Base-by-base conservation (phyloP, 2,888 invertebrate species). In the Didymodactylos carnosus region DNA sequence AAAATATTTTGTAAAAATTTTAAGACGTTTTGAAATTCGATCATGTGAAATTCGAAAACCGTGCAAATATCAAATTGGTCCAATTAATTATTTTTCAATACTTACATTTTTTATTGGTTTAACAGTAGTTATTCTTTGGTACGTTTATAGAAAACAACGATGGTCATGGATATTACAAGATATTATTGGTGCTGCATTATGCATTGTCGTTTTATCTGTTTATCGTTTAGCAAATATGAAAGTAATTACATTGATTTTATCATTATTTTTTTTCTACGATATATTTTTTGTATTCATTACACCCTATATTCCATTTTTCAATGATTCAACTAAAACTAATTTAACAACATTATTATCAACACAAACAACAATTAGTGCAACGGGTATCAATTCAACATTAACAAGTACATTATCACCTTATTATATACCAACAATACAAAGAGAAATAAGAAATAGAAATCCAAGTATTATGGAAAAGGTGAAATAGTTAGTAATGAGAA, bases 201-300 rank as follows among this genome's bases (percentile, higher is more conserved):
- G 71, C 23, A 39, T 74, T 13, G 29, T 71, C 13, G 74, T 71
- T 19, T 35, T 43, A 16, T 74, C 74, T 1, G 29, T 69, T 27
- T 74, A 74, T 39, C 51, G 74, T 35, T 43, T 74, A 1, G 71
- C 71, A n/a, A 74, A 69, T 14, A 71, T 62, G 53, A 71, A 71
- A 23, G 71, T 53, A 40, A 72, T 75, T 16, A 75, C 75, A 16
- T 69, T 75, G 23, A 72, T 75, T n/a, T 25, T 75, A 13, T 16
- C 51, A n/a, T 27, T 69, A 16, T 75, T 75, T 27, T 75, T 75
- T 70, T 39, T 75, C 14, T 75, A 75, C 25, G 75, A 75, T 35
- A 70, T 72, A 16, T 75, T 75, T 13, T 72, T 75, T 72, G 75
- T 75, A 2, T 75, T 72, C 35, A 75, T 75, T 40, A 72, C 75